Evolutionary conservation across 2,797 vertebrate genomes (phyloP).

Genomic region (Xenopus petersii): DNA sequence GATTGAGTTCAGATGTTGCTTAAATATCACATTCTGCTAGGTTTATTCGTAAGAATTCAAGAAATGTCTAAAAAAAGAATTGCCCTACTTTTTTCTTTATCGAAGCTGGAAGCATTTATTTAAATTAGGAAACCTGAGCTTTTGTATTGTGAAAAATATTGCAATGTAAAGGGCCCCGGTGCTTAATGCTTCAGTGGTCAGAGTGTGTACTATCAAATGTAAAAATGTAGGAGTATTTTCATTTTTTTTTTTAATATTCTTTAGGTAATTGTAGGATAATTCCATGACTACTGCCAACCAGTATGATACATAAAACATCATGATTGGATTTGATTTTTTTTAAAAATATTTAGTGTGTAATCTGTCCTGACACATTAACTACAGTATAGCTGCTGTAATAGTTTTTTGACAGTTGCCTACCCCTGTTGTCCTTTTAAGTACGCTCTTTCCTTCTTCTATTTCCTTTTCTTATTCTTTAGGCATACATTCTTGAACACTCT

Average conservation of each 20-base stretch:
- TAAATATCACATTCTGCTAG: slow-evolving; percentile 24
- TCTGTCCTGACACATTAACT: no score
- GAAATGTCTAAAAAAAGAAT: slow-evolving; percentile 16
- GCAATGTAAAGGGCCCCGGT: not conserved
- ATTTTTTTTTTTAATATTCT: not conserved
- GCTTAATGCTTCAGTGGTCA: slow-evolving; percentile 10
- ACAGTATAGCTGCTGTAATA: no score
- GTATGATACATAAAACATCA: not conserved
- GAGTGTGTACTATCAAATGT: not conserved
- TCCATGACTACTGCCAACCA: no score
- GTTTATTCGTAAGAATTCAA: slow-evolving; percentile 33
- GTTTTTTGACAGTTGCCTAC: no score
- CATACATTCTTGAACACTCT: no score
- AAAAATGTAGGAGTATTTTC: not conserved
- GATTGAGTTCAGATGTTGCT: slow-evolving; percentile 44
- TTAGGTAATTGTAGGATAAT: not conserved
- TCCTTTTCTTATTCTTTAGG: no score
- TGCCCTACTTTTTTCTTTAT: not conserved
- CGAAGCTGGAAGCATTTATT: slow-evolving; percentile 30
- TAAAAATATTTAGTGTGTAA: no score
- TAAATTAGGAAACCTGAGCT: slow-evolving; percentile 1
- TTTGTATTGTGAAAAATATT: slow-evolving; percentile 8
- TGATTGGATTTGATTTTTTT: not conserved
- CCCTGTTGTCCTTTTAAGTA: no score
- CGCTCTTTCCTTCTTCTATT: no score